phyloP scores from a whole-genome alignment of 2,113 vertebrate genomes.

The Leptocoma aspasia region DNA sequence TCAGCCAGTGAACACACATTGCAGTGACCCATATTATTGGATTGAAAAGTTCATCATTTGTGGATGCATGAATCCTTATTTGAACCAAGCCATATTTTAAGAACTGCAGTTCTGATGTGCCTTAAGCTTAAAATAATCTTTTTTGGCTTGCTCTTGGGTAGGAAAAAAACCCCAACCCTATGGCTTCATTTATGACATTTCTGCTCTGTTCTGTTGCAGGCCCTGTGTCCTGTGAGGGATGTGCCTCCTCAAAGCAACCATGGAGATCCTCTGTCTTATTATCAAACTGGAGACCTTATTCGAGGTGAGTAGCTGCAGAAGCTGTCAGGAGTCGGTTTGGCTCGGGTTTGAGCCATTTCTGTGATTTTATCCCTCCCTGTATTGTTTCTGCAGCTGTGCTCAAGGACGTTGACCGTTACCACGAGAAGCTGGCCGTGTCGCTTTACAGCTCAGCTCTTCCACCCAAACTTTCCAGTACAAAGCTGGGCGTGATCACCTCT shows the following conservation, averaged over 20 bases:
- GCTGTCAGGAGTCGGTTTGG: background rate
- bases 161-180: rapidly evolving
- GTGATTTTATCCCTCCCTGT: background rate
- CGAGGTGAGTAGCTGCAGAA: constrained; percentile 74
- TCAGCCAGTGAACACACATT: background rate
- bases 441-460: constrained; percentile 84
- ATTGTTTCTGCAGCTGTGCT: constrained; percentile 78
- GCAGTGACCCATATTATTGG: rapidly evolving
- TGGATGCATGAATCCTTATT: background rate
- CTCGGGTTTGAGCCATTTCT: background rate
- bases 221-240: constrained; percentile 92
- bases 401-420: constrained; percentile 95
- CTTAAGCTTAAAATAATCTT: background rate
- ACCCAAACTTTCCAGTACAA: constrained; percentile 75
- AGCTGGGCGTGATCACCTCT: constrained; percentile 86
- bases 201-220: constrained; percentile 66
- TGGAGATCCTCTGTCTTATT: constrained; percentile 95
- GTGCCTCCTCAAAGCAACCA: constrained; percentile 93
- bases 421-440: constrained; percentile 89
- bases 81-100: background rate
- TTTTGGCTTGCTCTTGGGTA: background rate
- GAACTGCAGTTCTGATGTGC: rapidly evolving
- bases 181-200: background rate
- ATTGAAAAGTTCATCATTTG: background rate
- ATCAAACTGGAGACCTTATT: constrained; percentile 91